Base-by-base conservation (phyloP, 2,113 vertebrate genomes). In the Trogon surrucura region DNA sequence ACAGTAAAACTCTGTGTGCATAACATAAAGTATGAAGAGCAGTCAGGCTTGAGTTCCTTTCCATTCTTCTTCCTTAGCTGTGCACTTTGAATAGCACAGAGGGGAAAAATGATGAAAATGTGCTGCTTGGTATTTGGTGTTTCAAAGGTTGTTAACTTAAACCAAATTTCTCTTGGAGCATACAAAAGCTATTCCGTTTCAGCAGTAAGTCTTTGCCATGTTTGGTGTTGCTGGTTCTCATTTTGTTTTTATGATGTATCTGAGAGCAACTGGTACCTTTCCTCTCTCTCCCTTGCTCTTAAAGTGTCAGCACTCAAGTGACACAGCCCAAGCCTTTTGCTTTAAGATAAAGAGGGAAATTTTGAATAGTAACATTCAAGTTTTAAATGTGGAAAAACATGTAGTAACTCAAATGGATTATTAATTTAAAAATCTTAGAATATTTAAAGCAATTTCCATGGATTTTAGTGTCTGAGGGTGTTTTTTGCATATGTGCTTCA, bases 41-140 rank as follows among this genome's bases (percentile, higher is more conserved):
- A 88, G 85, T 89, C 64, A 85, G 54, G 44, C 79, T 91, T 51
- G 17, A 88, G 45, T 47, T 93, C 54, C 48, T 85, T 93, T 88
- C 56, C 13, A 64, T 97, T 93, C 89, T 87, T 88, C 47, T 57
- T 69, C 38, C 56, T 71, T 64, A 93, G 64, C 71, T 88, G 22
- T 15, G 10, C 23, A 13, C 23, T 91, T 78, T 66, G 47, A 77
- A 88, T 73, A 74, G 79, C 15, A 45, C 64, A 44, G 70, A 57
- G 36, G n/a, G 22, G 18, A 2, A 32, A 90, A 92, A 60, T 29
- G 9, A 67, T 79, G 45, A 60, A 67, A 93, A 91, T 54, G 45
- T 44, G 23, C 16, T 32, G 29, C 51, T 90, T 23, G 32, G n/a
- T 51, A 51, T 82, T 89, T 77, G 47, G 19, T 91, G 73, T 83